Conservation (phyloP, 2,888 invertebrate species). For the Adelognathus sp. region DNA sequence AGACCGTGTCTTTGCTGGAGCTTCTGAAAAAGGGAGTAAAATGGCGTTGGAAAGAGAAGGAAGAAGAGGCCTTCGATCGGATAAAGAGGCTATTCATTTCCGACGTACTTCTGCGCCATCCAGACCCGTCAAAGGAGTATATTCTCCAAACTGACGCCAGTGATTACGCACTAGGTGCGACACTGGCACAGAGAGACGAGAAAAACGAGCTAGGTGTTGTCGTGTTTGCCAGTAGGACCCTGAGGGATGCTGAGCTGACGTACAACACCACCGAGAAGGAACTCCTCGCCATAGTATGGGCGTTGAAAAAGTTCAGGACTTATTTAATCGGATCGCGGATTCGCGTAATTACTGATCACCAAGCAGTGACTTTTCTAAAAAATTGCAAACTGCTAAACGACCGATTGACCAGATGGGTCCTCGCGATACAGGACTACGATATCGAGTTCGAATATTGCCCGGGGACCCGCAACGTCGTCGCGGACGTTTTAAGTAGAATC, state of each 20-base stretch:
- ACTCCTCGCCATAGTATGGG: constrained; percentile 63
- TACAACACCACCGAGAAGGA: constrained; percentile 68
- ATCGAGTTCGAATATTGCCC: constrained; percentile 58
- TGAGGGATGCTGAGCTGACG: constrained; percentile 54
- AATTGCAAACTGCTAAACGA: constrained; percentile 64
- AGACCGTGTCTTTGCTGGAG: too few species aligned
- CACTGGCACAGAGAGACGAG: constrained; percentile 22
- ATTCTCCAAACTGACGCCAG: constrained; percentile 43
- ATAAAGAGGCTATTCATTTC: constrained; percentile 23
- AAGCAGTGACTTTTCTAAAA: constrained; percentile 64
- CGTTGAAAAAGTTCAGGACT: constrained; percentile 64
- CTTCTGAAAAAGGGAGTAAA: constrained; percentile 24
- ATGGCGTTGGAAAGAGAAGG: constrained; percentile 38
- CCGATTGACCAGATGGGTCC: constrained; percentile 66
- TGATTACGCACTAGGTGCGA: constrained; percentile 44
- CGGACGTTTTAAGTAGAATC: constrained; percentile 64
- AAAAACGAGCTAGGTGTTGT: constrained; percentile 43
- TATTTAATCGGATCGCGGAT: constrained; percentile 62
- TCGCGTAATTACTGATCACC: constrained; percentile 66
- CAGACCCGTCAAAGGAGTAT: not conserved
- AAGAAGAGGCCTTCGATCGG: constrained; percentile 40
- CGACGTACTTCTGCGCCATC: not conserved
- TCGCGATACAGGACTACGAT: constrained; percentile 65
- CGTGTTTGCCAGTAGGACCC: constrained; percentile 62
- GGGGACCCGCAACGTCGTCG: constrained; percentile 64